phyloP scores from a whole-genome alignment of 2,113 vertebrate genomes.

The Pogonocichla stellata region DNA sequence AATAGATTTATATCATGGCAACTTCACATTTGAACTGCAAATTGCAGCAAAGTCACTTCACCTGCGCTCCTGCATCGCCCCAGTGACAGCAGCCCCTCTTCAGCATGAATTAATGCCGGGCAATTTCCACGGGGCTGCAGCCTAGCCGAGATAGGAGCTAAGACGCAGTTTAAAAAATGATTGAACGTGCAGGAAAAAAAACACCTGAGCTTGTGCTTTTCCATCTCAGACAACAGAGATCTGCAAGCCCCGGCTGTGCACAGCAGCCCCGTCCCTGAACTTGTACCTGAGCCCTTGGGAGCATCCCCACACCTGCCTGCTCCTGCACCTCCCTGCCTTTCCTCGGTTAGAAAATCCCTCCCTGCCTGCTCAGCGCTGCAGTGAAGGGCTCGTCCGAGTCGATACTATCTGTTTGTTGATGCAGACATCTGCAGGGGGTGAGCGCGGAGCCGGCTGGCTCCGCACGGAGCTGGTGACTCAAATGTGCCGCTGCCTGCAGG shows the following conservation, averaged over 20 bases:
- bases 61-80: not conserved
- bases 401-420: not conserved
- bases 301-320: not conserved
- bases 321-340: not conserved
- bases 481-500: not conserved
- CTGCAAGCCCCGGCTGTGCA: not conserved
- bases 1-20: slow-evolving; percentile 33
- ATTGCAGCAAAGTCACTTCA: slow-evolving; percentile 30
- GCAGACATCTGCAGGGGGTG: slow-evolving; percentile 26
- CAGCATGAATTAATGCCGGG: not conserved
- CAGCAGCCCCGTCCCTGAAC: not conserved
- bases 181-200: not conserved
- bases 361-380: not conserved
- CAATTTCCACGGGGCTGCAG: not conserved
- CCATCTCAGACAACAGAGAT: not conserved
- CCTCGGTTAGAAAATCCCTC: not conserved
- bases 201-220: not conserved
- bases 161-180: not conserved
- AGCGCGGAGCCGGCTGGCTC: not conserved
- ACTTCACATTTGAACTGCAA: slow-evolving; percentile 19
- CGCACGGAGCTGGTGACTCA: not conserved
- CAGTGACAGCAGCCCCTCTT: not conserved
- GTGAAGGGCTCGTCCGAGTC: not conserved
- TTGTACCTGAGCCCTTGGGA: not conserved
- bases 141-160: not conserved